These are phyloP conservation scores for Plestiodon gilberti DNA, from an alignment of 2,113 vertebrate genomes.

Conservation along the genomic window DNA sequence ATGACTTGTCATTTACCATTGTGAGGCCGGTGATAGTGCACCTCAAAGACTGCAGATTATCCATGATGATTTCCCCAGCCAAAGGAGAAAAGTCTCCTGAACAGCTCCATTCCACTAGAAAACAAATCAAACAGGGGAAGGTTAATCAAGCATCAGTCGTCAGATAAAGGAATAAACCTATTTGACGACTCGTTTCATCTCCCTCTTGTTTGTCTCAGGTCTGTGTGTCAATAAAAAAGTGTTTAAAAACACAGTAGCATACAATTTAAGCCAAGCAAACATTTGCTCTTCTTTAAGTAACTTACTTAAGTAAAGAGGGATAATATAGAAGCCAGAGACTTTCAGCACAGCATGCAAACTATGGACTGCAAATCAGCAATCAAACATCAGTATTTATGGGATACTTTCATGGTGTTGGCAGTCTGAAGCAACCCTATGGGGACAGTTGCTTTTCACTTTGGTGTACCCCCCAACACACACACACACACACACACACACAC, in stretches of 20 bases:
- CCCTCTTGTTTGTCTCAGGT: slow-evolving; percentile 14
- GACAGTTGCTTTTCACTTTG: background rate
- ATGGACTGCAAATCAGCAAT: background rate
- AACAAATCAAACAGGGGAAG: slow-evolving; percentile 55
- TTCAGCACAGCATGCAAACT: background rate
- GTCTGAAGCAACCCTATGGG: background rate
- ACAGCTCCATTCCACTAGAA: slow-evolving; percentile 93
- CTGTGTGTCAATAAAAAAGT: slow-evolving; percentile 6
- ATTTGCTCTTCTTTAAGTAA: slow-evolving; percentile 35
- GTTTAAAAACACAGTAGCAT: slow-evolving; percentile 25
- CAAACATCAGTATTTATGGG: background rate
- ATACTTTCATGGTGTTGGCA: background rate
- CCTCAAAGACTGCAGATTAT: slow-evolving; percentile 86
- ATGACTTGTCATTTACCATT: slow-evolving; percentile 79
- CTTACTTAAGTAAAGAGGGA: slow-evolving; percentile 32
- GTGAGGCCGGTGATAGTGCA: slow-evolving; percentile 86
- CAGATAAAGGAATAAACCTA: slow-evolving; percentile 19
- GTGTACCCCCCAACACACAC: too few relatives aligned
- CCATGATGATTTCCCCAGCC: slow-evolving; percentile 86
- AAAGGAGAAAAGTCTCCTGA: slow-evolving; percentile 89
- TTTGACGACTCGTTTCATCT: background rate
- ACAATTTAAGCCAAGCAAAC: slow-evolving; percentile 16
- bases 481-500: too few relatives aligned
- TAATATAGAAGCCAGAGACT: background rate
- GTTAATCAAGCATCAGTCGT: slow-evolving; percentile 35